These are phyloP conservation scores for Procambarus clarkii DNA, from an alignment of 1,140 invertebrate genomes.

Conservation along the genomic window DNA sequence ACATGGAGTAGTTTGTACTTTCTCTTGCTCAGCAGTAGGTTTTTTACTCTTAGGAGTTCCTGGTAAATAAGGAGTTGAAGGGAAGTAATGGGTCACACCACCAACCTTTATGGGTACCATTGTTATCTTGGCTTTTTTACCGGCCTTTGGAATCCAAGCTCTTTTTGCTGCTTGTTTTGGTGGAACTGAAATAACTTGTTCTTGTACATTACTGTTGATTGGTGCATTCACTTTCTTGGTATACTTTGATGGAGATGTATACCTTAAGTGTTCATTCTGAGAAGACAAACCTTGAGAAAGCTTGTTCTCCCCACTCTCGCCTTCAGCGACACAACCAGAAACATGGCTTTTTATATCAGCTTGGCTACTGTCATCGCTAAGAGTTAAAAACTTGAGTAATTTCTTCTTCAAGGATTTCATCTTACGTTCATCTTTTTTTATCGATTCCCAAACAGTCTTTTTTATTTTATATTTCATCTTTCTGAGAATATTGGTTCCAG, in stretches of 20 bases:
- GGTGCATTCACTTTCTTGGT: background rate
- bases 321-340: background rate
- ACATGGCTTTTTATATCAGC: background rate
- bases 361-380: background rate
- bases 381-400: background rate
- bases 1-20: background rate
- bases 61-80: background rate
- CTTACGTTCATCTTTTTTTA: background rate
- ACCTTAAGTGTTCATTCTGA: background rate
- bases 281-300: background rate
- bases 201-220: no score
- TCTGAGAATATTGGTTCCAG: background rate
- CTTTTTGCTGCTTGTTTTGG: background rate
- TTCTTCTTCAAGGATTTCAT: background rate
- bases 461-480: background rate
- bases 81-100: background rate
- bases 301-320: background rate
- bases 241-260: background rate
- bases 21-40: background rate
- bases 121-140: background rate
- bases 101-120: background rate
- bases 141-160: background rate
- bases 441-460: background rate
- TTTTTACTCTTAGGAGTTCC: background rate
- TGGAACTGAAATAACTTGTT: background rate